Evolutionary conservation across 1,140 invertebrate species (phyloP), one percentile per base, ranked within the genome.

Genomic region (Diprion similis): DNA sequence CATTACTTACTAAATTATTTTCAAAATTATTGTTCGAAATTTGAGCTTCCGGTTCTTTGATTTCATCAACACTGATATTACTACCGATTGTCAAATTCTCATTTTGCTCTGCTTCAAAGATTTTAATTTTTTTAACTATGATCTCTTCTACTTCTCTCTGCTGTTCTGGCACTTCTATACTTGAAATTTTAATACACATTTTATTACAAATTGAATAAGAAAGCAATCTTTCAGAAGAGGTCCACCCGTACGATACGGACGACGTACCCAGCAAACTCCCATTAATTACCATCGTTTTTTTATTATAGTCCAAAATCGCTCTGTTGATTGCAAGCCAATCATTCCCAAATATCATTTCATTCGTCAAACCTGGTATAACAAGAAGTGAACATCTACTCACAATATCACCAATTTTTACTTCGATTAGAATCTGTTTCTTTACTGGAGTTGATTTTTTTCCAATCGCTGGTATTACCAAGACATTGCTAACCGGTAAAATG

Each of bases 201-300:
- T 59, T 7, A 59, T 59, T 59, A 59, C 51, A 59, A 13, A 59
- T n/a, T 59, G 8, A 59, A 59, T 59, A 59, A 59, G 51, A 59
- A 8, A 59, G 51, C 51, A 59, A 59, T 59, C 51, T 59, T 59
- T 59, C 51, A 59, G 51, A 59, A 59, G 51, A 59, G 51, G 51
- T 59, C 51, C 51, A 59, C 51, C 51, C 51, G 51, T 59, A 59
- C 4, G 51, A 59, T 59, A 59, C 51, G 2, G 8, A 59, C n/a
- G 51, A 59, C 51, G 51, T 8, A 59, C 51, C 8, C 1, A 59
- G 51, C 51, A 59, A 59, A 59, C 51, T 59, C 51, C 51, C 51
- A 59, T 59, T 59, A 59, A 59, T 59, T n/a, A n/a, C 51, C 8
- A 59, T 59, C n/a, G 51, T 59, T 8, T 59, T 59, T n/a, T 59